phyloP scores from a whole-genome alignment of 2,888 invertebrate species.

The Melipona bicolor region DNA sequence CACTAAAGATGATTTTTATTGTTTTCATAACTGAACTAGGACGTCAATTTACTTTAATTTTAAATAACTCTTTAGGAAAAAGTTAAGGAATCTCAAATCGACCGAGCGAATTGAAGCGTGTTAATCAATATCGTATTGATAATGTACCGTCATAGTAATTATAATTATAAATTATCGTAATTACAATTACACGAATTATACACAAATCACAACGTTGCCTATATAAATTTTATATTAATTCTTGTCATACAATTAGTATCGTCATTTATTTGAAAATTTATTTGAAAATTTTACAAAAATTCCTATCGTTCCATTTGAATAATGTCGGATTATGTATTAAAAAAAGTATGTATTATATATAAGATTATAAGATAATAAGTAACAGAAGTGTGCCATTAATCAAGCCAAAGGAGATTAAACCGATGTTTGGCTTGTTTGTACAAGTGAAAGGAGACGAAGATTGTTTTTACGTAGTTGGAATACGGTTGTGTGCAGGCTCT shows the following conservation, averaged over 20 bases:
- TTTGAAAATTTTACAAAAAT: not conserved
- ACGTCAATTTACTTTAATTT: not conserved
- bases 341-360: not conserved
- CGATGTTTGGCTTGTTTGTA: constrained; percentile 58
- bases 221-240: not conserved
- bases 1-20: not conserved
- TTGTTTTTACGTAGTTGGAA: constrained; percentile 59
- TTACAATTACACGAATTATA: not conserved
- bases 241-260: not conserved
- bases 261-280: not conserved
- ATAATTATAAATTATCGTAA: not conserved
- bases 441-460: constrained; percentile 69
- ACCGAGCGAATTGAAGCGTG: not conserved
- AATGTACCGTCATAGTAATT: not conserved
- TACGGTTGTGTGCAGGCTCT: constrained; percentile 37
- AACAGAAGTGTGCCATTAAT: constrained; percentile 27
- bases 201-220: not conserved
- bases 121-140: not conserved
- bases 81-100: not conserved
- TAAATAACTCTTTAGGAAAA: not conserved
- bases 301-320: not conserved
- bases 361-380: not conserved
- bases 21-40: not conserved
- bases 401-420: constrained; percentile 43
- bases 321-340: not conserved